phyloP scores from a whole-genome alignment of 2,888 invertebrate species.

The Eupithecia insigniata region DNA sequence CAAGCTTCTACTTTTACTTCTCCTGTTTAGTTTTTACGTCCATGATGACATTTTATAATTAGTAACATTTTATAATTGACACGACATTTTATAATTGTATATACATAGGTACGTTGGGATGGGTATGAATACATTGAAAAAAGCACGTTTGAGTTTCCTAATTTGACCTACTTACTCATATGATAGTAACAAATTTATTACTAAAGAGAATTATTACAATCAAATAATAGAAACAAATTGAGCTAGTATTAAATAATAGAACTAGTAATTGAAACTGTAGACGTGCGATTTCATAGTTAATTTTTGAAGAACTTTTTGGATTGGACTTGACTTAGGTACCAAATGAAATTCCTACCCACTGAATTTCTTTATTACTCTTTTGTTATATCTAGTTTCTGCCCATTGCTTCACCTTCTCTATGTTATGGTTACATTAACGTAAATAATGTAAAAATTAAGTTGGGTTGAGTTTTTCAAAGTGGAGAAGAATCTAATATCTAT shows the following conservation, averaged over 20 bases:
- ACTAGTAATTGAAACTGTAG: too few relatives aligned
- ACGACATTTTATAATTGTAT: too few relatives aligned
- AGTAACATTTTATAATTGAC: too few relatives aligned
- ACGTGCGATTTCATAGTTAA: neutral
- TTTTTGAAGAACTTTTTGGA: neutral
- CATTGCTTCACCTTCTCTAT: neutral
- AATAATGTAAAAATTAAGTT: too few relatives aligned
- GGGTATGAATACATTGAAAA: neutral
- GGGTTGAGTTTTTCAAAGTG: too few relatives aligned
- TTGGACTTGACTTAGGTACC: neutral
- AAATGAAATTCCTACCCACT: neutral
- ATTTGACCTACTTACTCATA: conserved; percentile 2
- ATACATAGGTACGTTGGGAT: neutral
- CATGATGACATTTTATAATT: neutral
- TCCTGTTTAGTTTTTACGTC: neutral
- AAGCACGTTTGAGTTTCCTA: neutral
- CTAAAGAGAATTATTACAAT: too few relatives aligned
- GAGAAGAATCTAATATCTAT: too few relatives aligned
- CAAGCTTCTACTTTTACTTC: neutral
- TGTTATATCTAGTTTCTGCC: neutral
- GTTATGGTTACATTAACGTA: neutral
- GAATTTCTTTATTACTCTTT: neutral
- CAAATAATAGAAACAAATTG: too few relatives aligned
- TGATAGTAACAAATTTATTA: too few relatives aligned
- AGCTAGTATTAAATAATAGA: too few relatives aligned